Evolutionary conservation across 35 echinoderm and acorn worm species (phyloP).

Genomic region (Acanthaster planci): DNA sequence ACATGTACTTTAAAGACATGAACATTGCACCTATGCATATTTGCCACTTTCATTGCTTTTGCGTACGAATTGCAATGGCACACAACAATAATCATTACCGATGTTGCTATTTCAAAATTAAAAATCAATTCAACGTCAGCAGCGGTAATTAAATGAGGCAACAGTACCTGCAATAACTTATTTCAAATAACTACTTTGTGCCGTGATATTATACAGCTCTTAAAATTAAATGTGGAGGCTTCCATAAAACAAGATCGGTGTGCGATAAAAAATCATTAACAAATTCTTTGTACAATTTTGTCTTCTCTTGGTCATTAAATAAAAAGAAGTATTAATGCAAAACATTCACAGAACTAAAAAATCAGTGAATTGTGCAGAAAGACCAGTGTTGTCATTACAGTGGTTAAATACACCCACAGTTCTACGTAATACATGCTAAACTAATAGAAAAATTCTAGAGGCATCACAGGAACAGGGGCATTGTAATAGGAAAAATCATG

Average conservation of each 20-base stretch:
- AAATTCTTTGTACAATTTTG: slow-evolving; percentile 1
- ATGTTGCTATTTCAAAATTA: not conserved
- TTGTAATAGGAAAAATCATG: not conserved
- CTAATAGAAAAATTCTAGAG: not conserved
- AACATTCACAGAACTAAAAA: not conserved
- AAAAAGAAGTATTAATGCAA: not conserved
- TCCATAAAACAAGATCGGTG: not conserved
- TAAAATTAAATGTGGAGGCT: not conserved
- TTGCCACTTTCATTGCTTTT: not conserved
- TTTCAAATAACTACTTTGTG: not conserved
- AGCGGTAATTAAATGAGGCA: not conserved
- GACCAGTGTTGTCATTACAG: not conserved
- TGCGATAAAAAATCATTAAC: slow-evolving; percentile 8
- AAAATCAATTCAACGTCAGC: not conserved
- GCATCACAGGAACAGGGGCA: not conserved
- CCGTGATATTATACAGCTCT: not conserved
- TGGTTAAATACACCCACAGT: not conserved
- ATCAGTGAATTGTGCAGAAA: not conserved
- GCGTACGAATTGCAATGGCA: not conserved
- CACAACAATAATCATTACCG: not conserved
- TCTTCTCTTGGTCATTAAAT: not conserved
- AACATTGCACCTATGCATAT: not conserved
- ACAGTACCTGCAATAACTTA: not conserved
- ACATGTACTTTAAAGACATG: not conserved
- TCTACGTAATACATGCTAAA: not conserved